Percentiles rank a stretch among this genome's conserved stretches.
Evolutionary conservation across 2,113 vertebrate species (phyloP).

Genomic region (Platysteira castanea): DNA sequence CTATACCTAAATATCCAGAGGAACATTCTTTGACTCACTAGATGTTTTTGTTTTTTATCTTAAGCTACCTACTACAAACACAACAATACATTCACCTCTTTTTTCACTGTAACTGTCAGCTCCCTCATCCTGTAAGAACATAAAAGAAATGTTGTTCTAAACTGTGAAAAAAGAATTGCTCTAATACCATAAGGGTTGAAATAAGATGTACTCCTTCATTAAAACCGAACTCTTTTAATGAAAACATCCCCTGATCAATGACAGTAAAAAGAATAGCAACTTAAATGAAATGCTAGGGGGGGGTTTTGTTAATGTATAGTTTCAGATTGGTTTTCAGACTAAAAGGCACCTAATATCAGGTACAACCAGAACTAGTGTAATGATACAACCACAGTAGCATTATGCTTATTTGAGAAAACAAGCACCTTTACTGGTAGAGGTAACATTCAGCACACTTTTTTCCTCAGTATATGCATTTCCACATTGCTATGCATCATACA

Average conservation of each 20-base stretch:
- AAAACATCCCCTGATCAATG: background rate
- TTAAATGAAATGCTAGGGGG: background rate
- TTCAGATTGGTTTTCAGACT: background rate
- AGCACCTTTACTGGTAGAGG: background rate
- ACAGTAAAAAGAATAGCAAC: background rate
- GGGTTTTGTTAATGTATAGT: background rate
- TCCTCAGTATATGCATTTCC: background rate
- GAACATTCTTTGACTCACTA: background rate
- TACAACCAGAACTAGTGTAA: background rate
- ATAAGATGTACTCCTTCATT: background rate
- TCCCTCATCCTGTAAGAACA: background rate
- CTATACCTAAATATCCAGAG: constrained; percentile 7
- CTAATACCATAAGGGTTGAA: background rate
- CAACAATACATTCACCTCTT: background rate
- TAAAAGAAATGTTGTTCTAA: background rate
- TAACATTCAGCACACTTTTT: background rate
- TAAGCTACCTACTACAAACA: background rate
- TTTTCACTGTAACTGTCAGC: background rate
- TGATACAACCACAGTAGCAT: background rate
- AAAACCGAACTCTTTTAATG: background rate
- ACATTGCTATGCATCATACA: background rate
- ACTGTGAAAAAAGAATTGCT: background rate
- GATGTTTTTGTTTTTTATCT: background rate
- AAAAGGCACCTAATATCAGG: background rate
- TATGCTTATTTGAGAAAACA: background rate